Evolutionary conservation across 2,113 vertebrate genomes (phyloP), one percentile per base, ranked within the genome.

Genomic region (Chrysochloris asiatica): DNA sequence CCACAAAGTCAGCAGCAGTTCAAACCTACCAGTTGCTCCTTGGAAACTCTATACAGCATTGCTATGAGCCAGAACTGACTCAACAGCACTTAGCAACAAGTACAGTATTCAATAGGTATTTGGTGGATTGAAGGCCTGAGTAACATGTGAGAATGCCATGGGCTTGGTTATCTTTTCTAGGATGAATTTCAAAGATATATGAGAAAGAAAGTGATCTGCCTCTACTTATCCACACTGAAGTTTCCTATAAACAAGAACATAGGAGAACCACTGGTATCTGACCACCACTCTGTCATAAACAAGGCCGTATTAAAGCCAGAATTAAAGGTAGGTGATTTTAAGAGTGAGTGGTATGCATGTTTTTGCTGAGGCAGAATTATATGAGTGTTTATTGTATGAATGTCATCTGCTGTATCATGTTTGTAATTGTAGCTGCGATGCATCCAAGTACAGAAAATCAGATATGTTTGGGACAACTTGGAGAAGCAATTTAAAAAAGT

Each of bases 391-490:
- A 41, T 65, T 45, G 10, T 54, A 72, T 45, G 9, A 85, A 84
- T 11, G 16, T 72, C 10, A 14, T 38, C 48, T 84, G 14, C 82
- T 21, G n/a, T 83, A 4, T 67, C 45, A 10, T 41, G 6, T 92
- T 95, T 96, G 56, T 33, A 36, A 75, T 96, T 96, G 48, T 79
- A 98, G 98, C 21, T 98, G 33, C 96, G 94, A 41, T 98, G 86
- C 82, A 96, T 98, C 77, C 96, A 97, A 84, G 97, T 97, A 69
- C 98, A 98, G 95, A 98, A 98, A 96, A 97, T 98, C 67, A 95
- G 87, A 83, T 98, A 98, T 14, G 52, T 97, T 87, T 98, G 98
- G 98, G 94, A 97, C 90, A 81, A 93, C 38, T 67, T 90, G 21
- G 95, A 96, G 87, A 97, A 97, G 85, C 86, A 67, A 22, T 98